Evolutionary conservation across 2,113 vertebrate genomes (phyloP), one percentile per base, ranked within the genome.

Genomic region (Arenaria interpres): DNA sequence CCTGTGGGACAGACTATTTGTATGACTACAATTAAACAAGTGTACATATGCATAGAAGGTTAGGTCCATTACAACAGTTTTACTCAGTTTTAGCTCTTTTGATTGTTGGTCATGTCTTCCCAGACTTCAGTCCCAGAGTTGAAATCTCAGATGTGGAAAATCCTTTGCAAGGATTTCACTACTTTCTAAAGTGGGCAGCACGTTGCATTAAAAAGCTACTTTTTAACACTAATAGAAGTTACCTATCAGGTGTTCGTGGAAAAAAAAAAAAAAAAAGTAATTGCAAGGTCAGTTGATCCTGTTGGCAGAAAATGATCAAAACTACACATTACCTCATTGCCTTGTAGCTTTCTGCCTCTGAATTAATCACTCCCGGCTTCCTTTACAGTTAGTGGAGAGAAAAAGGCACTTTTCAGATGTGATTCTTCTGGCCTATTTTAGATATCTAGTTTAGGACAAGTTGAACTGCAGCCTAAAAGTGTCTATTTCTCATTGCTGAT

Each of bases 391-490:
- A 60, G 51, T 35, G 17, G 50, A 76, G 35, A 89, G 76, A 80
- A 95, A 90, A 0, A 21, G 66, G 45, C 77, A 53, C 68, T 91
- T 91, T 91, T 94, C 81, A 88, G 69, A 85, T 66, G 66, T 68
- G 57, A 89, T 89, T 89, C 62, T 95, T 85, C 81, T 69, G 93
- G 85, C 85, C 89, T 96, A 37, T 95, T 96, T 97, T 94, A 93
- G 93, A 66, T 89, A 73, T 21, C 85, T 76, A 79, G 89, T 85
- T 94, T 91, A 96, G 91, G 85, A 91, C 87, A 94, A 94, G 91
- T 90, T 81, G 93, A 94, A 78, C 95, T 94, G 81, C 74, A 96
- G 89, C 91, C 91, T 88, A 89, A 91, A 93, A 96, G 88, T 88
- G 94, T 73, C 93, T 94, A 2, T 96, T 96, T 88, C 93, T 96